Conservation (phyloP, 2,113 vertebrate genomes). For the Terrapene triunguis region DNA sequence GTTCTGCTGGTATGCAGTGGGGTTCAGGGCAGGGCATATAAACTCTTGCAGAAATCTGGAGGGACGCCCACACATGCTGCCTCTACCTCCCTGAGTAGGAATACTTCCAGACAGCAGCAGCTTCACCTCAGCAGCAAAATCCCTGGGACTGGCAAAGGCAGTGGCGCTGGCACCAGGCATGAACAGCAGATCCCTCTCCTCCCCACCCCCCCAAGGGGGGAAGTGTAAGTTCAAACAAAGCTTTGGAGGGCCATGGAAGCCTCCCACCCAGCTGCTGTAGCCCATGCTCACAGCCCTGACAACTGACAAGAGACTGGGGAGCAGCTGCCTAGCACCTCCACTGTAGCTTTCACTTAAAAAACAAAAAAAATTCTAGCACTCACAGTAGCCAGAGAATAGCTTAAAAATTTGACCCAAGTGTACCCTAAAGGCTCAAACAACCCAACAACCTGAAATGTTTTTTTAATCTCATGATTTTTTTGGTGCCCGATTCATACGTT, state of each 20-base stretch:
- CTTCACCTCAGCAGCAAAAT: background rate
- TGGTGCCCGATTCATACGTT: background rate
- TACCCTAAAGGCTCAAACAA: constrained; percentile 35
- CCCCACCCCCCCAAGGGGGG: accelerated
- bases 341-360: background rate
- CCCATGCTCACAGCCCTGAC: background rate
- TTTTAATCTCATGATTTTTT: constrained; percentile 19
- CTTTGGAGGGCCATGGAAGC: background rate
- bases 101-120: background rate
- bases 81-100: background rate
- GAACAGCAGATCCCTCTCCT: background rate
- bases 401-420: constrained; percentile 37
- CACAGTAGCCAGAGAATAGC: constrained; percentile 35
- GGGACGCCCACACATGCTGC: too few relatives aligned
- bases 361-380: constrained; percentile 8
- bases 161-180: background rate
- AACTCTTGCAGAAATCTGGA: too few relatives aligned
- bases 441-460: constrained; percentile 41
- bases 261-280: background rate
- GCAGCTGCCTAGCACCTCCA: background rate
- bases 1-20: background rate
- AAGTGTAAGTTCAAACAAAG: background rate
- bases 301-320: background rate
- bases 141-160: background rate
- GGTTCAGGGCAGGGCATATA: too few relatives aligned